These are phyloP conservation scores for Acrocephalus scirpaceus DNA, from an alignment of 2,797 vertebrate genomes.

Conservation along the genomic window DNA sequence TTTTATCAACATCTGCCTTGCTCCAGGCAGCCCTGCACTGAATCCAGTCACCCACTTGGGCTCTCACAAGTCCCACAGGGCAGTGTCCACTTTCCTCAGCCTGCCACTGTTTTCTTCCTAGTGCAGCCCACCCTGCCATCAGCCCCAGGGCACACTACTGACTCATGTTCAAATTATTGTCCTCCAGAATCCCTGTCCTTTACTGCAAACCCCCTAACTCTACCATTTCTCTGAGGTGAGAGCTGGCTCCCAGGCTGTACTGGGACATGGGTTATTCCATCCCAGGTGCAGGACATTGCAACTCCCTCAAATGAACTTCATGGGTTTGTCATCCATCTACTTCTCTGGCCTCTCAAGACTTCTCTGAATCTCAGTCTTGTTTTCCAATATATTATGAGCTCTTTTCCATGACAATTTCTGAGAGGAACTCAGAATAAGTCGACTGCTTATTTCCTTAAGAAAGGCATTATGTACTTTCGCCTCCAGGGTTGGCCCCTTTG, in stretches of 20 bases:
- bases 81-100: neutral
- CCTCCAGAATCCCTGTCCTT: neutral
- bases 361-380: neutral
- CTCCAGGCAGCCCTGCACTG: neutral
- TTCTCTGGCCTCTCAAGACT: neutral
- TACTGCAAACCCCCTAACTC: rapidly evolving
- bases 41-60: no score
- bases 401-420: neutral
- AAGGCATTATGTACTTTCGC: neutral
- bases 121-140: neutral
- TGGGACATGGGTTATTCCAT: neutral
- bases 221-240: neutral
- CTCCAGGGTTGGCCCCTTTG: rapidly evolving
- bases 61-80: neutral
- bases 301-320: neutral
- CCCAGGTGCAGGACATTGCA: no score
- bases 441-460: neutral
- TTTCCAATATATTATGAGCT: neutral
- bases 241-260: neutral
- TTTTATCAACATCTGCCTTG: neutral
- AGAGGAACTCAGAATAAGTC: neutral
- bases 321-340: neutral
- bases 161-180: neutral
- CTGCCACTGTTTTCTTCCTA: neutral
- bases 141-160: neutral